Evolutionary conservation across 2,888 invertebrate species (phyloP), one percentile per base, ranked within the genome.

Genomic region (Chrysomela aeneicollis): DNA sequence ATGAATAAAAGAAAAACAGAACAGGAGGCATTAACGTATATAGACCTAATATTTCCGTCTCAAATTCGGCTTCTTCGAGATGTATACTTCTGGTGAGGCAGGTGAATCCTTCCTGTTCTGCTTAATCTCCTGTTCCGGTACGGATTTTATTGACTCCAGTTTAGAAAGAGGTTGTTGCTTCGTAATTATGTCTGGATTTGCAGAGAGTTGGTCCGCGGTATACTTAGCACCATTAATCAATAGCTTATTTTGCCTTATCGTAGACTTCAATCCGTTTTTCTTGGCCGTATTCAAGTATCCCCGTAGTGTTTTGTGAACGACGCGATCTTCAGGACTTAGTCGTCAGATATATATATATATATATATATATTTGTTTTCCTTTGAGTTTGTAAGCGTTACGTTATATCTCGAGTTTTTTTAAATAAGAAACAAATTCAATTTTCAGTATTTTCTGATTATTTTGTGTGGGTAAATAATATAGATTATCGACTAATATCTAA

Each of bases 401-500:
- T 50, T 18, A 19, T 50, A 50, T 4, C 22, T 50, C 50, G 22
- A 50, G 50, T 50, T 50, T 50, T 50, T 50, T 50, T 19, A 50
- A 50, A n/a, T 50, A 50, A 3, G 50, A 17, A n/a, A 50, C 50
- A n/a, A 53, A 53, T 30, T 53, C 35, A 18, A 53, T 53, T 53
- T 53, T 53, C 53, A 53, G 12, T 50, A 50, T 19, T 21, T n/a
- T n/a, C n/a, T n/a, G n/a, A n/a, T n/a, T n/a, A n/a, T n/a, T n/a
- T n/a, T n/a, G n/a, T n/a, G n/a, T n/a, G n/a, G n/a, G n/a, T n/a
- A n/a, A n/a, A n/a, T n/a, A n/a, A n/a, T n/a, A n/a, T n/a, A n/a
- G n/a, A n/a, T n/a, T n/a, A n/a, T n/a, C n/a, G n/a, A n/a, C n/a
- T n/a, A n/a, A n/a, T n/a, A n/a, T n/a, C n/a, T n/a, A n/a, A n/a